Percentiles rank a stretch among this genome's conserved stretches.
Conservation (phyloP, 1,140 invertebrate genomes). For the Hypothenemus hampei region DNA sequence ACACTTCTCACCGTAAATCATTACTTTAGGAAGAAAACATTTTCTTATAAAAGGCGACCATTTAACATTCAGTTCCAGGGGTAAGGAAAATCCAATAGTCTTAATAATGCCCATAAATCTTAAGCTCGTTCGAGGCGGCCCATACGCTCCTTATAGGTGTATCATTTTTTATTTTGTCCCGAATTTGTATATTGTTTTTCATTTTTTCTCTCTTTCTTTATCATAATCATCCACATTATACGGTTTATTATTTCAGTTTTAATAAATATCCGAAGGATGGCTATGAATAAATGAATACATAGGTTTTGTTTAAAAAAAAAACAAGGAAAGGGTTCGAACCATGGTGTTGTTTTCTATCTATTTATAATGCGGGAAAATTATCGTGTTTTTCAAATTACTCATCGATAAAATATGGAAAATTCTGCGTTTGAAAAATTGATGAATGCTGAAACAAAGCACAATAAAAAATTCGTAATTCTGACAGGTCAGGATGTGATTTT, state of each 20-base stretch:
- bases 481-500: slow-evolving; percentile 16
- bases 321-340: too few relatives aligned
- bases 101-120: slow-evolving; percentile 29
- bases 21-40: slow-evolving; percentile 25
- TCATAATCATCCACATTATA: slow-evolving; percentile 13
- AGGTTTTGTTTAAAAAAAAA: too few relatives aligned
- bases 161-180: slow-evolving; percentile 26
- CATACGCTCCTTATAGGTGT: slow-evolving; percentile 23
- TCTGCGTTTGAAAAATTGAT: too few relatives aligned
- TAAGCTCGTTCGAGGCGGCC: slow-evolving; percentile 6
- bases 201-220: not conserved
- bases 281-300: too few relatives aligned
- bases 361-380: too few relatives aligned
- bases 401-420: too few relatives aligned
- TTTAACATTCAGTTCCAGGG: slow-evolving; percentile 27
- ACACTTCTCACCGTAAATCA: slow-evolving; percentile 25
- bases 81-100: slow-evolving; percentile 29
- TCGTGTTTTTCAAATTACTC: too few relatives aligned
- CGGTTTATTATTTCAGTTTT: slow-evolving; percentile 18
- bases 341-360: too few relatives aligned
- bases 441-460: too few relatives aligned
- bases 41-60: slow-evolving; percentile 27
- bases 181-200: slow-evolving; percentile 29
- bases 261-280: too few relatives aligned
- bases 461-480: slow-evolving; percentile 12